Base-by-base conservation (phyloP, 1,140 invertebrate species). In the Leptinotarsa defecta region DNA sequence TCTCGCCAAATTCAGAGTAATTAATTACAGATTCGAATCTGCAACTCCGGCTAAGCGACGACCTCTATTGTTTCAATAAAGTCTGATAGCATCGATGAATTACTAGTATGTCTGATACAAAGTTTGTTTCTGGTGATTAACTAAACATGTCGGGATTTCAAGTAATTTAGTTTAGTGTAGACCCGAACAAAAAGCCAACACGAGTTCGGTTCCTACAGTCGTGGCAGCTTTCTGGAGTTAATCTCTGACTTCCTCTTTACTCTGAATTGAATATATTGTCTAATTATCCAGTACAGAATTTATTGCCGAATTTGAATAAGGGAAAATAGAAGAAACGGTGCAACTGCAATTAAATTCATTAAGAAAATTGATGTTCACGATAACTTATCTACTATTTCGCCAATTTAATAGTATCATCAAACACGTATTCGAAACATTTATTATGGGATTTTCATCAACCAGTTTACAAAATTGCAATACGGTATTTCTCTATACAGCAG, bases 161-260 rank as follows among this genome's bases (percentile, higher is more conserved):
- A 57, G 52, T 57, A 19, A 57, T 57, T 57, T 19, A 57, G 2
- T 19, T 17, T 57, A 13, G 52, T 5, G 52, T 57, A 6, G 65
- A 34, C 8, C 24, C 5, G 24, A 43, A 27, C 65, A 22, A 68
- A 68, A 68, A 68, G 24, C 27, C 15, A 8, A 6, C 63, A 20
- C 63, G 13, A 43, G 27, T 68, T 43, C 65, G 27, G 65, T 68
- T 22, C n/a, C 65, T 6, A 3, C 65, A 68, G 8, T 68, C 27
- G 15, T 43, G 65, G 24, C 65, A 43, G 65, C n/a, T 68, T 24
- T 57, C 64, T 43, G 15, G 65, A 68, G 24, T 34, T 68, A n/a
- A 64, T 64, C 63, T 64, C 24, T 64, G 15, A 64, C 19, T 64
- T 64, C 63, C 63, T 64, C 63, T 24, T 13, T 0, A 11, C 3